Percentiles rank a stretch among this genome's conserved stretches.
Evolutionary conservation across 2,888 invertebrate genomes (phyloP).

Genomic region (Stegophylla sp.): DNA sequence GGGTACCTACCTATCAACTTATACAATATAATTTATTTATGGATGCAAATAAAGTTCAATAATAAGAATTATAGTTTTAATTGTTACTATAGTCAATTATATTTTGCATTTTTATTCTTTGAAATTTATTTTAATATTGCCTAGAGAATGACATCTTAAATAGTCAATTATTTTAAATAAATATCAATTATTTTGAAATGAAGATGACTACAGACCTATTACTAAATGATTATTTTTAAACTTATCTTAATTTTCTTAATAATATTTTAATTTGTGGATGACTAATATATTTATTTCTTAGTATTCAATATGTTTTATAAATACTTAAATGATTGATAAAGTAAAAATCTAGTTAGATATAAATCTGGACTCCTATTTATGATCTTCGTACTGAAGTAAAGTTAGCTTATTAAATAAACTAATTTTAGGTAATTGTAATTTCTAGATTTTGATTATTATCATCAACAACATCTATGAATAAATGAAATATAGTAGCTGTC

Average conservation of each 20-base stretch:
- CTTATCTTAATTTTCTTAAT: background rate
- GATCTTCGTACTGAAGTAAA: too few species aligned
- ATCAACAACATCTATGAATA: too few species aligned
- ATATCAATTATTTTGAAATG: background rate
- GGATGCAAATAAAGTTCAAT: background rate
- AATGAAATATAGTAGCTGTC: too few species aligned
- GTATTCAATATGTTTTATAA: background rate
- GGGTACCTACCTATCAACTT: background rate
- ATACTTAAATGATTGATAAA: background rate
- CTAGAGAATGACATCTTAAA: background rate
- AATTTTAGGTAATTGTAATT: too few species aligned
- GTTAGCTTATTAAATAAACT: too few species aligned
- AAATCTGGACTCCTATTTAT: too few species aligned
- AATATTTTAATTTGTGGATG: background rate
- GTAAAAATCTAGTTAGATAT: background rate
- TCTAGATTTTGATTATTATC: too few species aligned
- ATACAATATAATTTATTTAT: background rate
- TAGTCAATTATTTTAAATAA: background rate
- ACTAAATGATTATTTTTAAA: background rate
- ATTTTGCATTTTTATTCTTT: background rate
- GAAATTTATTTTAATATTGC: background rate
- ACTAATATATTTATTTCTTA: constrained; percentile 3
- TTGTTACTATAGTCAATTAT: background rate
- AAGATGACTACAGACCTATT: background rate
- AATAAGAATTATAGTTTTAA: background rate